Evolutionary conservation across 2,888 invertebrate species (phyloP).

Genomic region (Drosophila borborema): DNA sequence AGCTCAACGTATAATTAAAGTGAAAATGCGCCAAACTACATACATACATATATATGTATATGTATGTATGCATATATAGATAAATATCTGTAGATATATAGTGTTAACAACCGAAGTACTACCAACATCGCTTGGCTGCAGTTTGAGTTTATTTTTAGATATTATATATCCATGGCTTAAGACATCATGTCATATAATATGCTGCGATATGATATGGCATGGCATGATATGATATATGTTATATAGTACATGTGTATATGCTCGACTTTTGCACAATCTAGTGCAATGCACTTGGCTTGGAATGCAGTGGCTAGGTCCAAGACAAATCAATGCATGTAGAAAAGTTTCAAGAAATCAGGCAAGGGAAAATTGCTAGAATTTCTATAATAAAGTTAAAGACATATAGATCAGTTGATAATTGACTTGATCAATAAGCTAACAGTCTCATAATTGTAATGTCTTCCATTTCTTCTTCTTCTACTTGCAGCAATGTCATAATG

Average conservation of each 20-base stretch:
- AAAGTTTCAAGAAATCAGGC: not conserved
- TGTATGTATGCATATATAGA: not conserved
- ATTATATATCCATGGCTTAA: conserved; percentile 2
- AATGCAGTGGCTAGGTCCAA: not conserved
- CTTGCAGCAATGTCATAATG: conserved; percentile 87
- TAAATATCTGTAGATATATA: not conserved
- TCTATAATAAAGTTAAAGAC: not conserved
- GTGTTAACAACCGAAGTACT: not conserved
- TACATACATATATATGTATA: not conserved
- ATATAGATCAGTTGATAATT: not conserved
- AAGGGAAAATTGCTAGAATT: not conserved
- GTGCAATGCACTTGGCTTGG: conserved; percentile 1
- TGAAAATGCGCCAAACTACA: conserved; percentile 51
- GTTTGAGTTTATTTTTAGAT: not conserved
- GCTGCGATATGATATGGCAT: not conserved
- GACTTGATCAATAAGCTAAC: not conserved
- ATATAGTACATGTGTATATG: not conserved
- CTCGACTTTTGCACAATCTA: not conserved
- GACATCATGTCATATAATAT: conserved; percentile 7
- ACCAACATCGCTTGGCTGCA: not conserved
- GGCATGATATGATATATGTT: conserved; percentile 5
- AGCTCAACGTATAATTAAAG: conserved; percentile 52
- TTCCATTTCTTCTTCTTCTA: not conserved
- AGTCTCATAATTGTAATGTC: not conserved
- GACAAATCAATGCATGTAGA: not conserved